Base-by-base conservation (phyloP, 2,888 invertebrate genomes). In the Augiades crinisus region DNA sequence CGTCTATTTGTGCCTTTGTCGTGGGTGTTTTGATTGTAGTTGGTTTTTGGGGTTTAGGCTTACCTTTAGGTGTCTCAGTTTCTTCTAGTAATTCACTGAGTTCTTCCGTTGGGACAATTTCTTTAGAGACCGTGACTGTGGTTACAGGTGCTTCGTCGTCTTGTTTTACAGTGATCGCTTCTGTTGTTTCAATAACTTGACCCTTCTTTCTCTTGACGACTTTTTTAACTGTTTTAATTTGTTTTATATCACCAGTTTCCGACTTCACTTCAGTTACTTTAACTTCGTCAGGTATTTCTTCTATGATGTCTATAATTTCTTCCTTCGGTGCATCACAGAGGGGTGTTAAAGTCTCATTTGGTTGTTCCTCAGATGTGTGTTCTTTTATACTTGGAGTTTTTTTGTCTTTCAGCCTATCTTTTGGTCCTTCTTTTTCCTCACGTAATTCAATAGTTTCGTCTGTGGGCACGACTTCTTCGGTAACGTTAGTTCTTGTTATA, bases 371-470 rank as follows among this genome's bases (percentile, higher is more conserved):
- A n/a, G 56, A 54, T 10, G 40, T 53, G 45, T 57, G 55, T 40
- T 54, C 5, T 10, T 22, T 30, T 13, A 13, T 24, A 10, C 13
- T n/a, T 0, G 7, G 10, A n/a, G n/a, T n/a, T 27, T 8, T 27
- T 14, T 27, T 41, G 8, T 5, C 5, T 41, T 41, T 41, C 5
- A 6, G 7, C 41, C 27, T 31, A 31, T 31, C 31, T 43, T 43
- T 64, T 52, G 61, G 65, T 68, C 45, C 6, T n/a, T n/a, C n/a
- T n/a, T n/a, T n/a, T 55, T 58, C 36, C 59, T 68, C 1, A 44
- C 53, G 47, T 43, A 54, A 59, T 54, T 33, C 3, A 53, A 77
- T 62, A 51, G 77, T 61, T 87, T 81, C 10, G 54, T 79, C 59
- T 0, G 81, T 69, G 5, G 54, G 38, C 1, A 46, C 4, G 31